Conservation (phyloP, 2,888 invertebrate species). For the Sicus ferrugineus region DNA sequence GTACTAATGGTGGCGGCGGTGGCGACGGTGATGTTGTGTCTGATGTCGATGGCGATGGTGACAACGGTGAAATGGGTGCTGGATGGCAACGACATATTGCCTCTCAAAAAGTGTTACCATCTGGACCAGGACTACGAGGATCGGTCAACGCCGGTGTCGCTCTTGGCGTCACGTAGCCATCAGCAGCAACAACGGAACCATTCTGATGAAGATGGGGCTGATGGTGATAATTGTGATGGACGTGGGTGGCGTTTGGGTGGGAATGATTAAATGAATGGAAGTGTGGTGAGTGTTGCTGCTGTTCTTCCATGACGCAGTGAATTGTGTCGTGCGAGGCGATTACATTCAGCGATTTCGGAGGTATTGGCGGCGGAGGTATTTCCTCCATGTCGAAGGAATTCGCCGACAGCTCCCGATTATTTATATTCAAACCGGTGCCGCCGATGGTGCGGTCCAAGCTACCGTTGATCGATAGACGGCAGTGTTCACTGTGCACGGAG, state of each 20-base stretch:
- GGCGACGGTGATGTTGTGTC: slow-evolving; percentile 45
- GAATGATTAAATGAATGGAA: slow-evolving; percentile 9
- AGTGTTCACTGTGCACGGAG: slow-evolving; percentile 56
- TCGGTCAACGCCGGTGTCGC: slow-evolving; percentile 32
- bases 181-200: slow-evolving; percentile 47
- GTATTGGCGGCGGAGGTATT: slow-evolving; percentile 61
- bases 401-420: slow-evolving; percentile 55
- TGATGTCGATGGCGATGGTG: slow-evolving; percentile 17
- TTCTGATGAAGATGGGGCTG: slow-evolving; percentile 46
- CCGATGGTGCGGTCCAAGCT: slow-evolving; percentile 45
- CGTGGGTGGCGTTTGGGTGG: slow-evolving; percentile 36
- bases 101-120: slow-evolving; percentile 63
- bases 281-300: slow-evolving; percentile 42
- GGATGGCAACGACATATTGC: slow-evolving; percentile 63
- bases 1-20: slow-evolving; percentile 46
- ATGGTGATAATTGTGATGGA: slow-evolving; percentile 37
- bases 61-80: slow-evolving; percentile 36
- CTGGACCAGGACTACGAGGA: slow-evolving; percentile 33
- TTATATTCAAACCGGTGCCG: slow-evolving; percentile 50
- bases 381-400: slow-evolving; percentile 61
- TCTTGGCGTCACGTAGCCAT: slow-evolving; percentile 57
- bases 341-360: slow-evolving; percentile 58
- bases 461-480: slow-evolving; percentile 53
- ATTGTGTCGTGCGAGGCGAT: slow-evolving; percentile 37
- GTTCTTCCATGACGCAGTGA: slow-evolving; percentile 47